Evolutionary conservation across 2,888 invertebrate species (phyloP).

Genomic region (Epinotia brunnichana): DNA sequence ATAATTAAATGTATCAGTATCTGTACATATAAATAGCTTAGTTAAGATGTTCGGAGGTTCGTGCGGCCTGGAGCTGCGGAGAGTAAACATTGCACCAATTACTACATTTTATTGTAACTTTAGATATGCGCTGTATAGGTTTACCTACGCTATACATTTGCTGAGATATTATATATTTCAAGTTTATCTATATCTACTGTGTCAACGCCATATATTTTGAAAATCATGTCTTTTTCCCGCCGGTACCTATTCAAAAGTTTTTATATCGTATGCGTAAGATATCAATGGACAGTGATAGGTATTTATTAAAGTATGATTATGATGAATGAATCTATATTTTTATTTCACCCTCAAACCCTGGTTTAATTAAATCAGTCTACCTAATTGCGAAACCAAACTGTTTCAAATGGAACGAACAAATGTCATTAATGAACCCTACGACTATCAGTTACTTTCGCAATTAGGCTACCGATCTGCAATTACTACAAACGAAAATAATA

Average conservation of each 20-base stretch:
- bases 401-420: too few relatives aligned
- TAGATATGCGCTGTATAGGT: slow-evolving; percentile 3
- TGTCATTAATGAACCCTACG: background rate
- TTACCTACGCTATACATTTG: slow-evolving; percentile 22
- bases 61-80: background rate
- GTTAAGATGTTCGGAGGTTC: background rate
- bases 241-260: slow-evolving; percentile 17
- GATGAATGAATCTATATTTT: slow-evolving; percentile 46
- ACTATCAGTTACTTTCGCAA: background rate
- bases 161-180: slow-evolving; percentile 24
- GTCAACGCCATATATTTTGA: slow-evolving; percentile 10
- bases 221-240: slow-evolving; percentile 5
- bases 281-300: slow-evolving; percentile 43
- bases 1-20: background rate
- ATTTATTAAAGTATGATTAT: slow-evolving; percentile 50
- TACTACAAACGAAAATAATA: background rate
- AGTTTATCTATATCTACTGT: slow-evolving; percentile 2
- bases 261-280: slow-evolving; percentile 37
- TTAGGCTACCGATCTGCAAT: background rate
- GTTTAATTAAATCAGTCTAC: background rate
- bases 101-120: background rate
- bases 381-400: too few relatives aligned
- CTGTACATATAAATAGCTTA: slow-evolving; percentile 14
- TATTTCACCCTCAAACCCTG: slow-evolving; percentile 33
- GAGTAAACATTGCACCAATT: slow-evolving; percentile 8